Base-by-base conservation (phyloP, 2,888 invertebrate species). In the Latrodectus elegans region DNA sequence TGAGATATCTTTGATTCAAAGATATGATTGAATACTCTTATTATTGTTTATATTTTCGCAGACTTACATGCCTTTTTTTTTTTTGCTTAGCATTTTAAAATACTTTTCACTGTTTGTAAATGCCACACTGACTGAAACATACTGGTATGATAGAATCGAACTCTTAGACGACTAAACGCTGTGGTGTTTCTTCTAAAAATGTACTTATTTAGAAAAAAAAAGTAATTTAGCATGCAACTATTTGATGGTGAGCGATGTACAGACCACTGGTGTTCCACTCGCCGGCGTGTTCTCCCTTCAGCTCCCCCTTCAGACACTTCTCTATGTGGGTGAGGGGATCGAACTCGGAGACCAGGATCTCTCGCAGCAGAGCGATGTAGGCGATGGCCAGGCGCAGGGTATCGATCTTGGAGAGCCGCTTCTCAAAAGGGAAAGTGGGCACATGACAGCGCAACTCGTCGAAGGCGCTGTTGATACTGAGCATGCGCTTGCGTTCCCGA, bases 391-490 rank as follows among this genome's bases (percentile, higher is more conserved):
- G 93, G 0, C 99, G 95, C 55, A 99, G 94, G 0, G 99, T 99
- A 94, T 99, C 99, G 91, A 99, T 99, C 93, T 99, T 99, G 91
- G 98, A 99, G 60, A 99, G 94, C 49, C 99, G 94, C 92, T 99
- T 99, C 93, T 99, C 99, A 92, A 98, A 99, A 0, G 99, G 99
- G 93, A 99, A 99, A 89, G 99, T 99, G 76, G 99, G 99, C 91
- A 99, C 99, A 94, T 98, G 98, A 90, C 96, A 96, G 83, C 99
- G 95, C 91, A 99, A 95, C 93, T 98, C 98, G 94, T 99, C 98
- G 94, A 99, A 99, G 93, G 98, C 99, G 95, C 98, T 97, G 95
- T 92, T 92, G 89, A 93, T 93, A 90, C 92, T 93, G 91, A 99
- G 96, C 98, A 99, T 99, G 92, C 99, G 95, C 94, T 98, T 97